Conservation (phyloP, 2,888 invertebrate genomes). For the Yponomeuta cagnagella region DNA sequence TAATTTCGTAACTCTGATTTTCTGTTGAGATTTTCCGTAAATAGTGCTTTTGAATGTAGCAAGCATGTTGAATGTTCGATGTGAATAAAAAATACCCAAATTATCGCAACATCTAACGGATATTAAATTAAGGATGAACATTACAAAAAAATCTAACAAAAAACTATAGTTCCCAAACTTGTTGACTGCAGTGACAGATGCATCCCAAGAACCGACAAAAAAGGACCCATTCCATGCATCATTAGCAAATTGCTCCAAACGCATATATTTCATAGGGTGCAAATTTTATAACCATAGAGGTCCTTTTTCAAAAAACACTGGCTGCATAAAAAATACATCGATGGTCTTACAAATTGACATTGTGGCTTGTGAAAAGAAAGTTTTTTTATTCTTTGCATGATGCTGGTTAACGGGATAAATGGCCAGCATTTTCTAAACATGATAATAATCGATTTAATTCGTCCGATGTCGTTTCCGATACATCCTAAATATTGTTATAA, state of each 20-base stretch:
- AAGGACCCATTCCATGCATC: slow-evolving; percentile 46
- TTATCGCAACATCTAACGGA: background rate
- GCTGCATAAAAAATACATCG: slow-evolving; percentile 29
- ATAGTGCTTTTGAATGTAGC: no score
- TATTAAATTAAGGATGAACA: background rate
- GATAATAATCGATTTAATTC: slow-evolving; percentile 18
- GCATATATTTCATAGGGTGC: background rate
- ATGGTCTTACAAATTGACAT: slow-evolving; percentile 44
- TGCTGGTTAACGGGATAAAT: slow-evolving; percentile 27
- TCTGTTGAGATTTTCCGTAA: no score
- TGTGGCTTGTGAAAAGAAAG: slow-evolving; percentile 31
- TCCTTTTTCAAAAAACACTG: background rate
- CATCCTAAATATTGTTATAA: background rate
- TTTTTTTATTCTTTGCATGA: background rate
- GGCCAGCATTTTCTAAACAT: no score
- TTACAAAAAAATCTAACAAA: background rate
- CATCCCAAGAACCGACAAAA: slow-evolving; percentile 38
- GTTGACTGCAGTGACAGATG: slow-evolving; percentile 6
- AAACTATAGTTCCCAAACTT: slow-evolving; percentile 8
- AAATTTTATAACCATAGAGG: background rate
- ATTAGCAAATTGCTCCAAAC: slow-evolving; percentile 52
- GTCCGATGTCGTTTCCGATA: background rate
- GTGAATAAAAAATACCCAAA: no score
- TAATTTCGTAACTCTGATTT: no score
- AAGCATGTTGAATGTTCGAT: no score